Evolutionary conservation across 2,797 vertebrate species (phyloP).

Genomic region (Acrossocheilus fasciatus): DNA sequence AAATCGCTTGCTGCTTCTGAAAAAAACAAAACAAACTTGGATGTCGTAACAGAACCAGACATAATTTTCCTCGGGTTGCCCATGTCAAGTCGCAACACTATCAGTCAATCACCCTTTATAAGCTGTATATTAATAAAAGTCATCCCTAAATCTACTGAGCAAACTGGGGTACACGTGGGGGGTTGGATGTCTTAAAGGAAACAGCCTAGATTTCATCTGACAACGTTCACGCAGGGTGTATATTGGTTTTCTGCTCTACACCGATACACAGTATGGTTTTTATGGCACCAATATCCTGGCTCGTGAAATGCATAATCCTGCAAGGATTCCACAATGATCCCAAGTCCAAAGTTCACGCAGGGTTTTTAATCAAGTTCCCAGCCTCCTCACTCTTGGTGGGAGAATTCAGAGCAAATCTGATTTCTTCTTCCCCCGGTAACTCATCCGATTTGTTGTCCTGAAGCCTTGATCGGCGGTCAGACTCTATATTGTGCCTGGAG

Average conservation of each 20-base stretch:
- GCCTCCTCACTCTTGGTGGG: slow-evolving; percentile 53
- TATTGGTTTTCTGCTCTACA: slow-evolving; percentile 21
- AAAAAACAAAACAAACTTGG: background rate
- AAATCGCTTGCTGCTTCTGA: background rate
- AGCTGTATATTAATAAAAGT: slow-evolving; percentile 6
- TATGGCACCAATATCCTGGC: slow-evolving; percentile 30
- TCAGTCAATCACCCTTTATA: slow-evolving; percentile 46
- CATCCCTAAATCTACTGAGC: slow-evolving; percentile 4
- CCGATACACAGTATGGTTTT: slow-evolving; percentile 39
- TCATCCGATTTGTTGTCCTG: slow-evolving; percentile 72
- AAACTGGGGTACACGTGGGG: background rate
- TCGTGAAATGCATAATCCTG: slow-evolving; percentile 30
- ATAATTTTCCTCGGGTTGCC: slow-evolving; percentile 15
- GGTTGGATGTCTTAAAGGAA: slow-evolving; percentile 9
- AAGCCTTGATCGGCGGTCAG: slow-evolving; percentile 64
- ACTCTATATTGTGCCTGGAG: slow-evolving; percentile 53
- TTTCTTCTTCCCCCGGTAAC: slow-evolving; percentile 49
- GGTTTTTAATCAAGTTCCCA: slow-evolving; percentile 60
- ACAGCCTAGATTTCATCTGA: slow-evolving; percentile 22
- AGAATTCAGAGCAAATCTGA: slow-evolving; percentile 57
- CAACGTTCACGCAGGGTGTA: background rate
- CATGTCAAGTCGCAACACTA: slow-evolving; percentile 45
- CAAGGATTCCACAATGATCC: slow-evolving; percentile 44
- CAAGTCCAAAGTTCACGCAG: slow-evolving; percentile 53
- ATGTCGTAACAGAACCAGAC: background rate